Conservation (phyloP, 2,797 vertebrate species). For the Gadopsis marmoratus region DNA sequence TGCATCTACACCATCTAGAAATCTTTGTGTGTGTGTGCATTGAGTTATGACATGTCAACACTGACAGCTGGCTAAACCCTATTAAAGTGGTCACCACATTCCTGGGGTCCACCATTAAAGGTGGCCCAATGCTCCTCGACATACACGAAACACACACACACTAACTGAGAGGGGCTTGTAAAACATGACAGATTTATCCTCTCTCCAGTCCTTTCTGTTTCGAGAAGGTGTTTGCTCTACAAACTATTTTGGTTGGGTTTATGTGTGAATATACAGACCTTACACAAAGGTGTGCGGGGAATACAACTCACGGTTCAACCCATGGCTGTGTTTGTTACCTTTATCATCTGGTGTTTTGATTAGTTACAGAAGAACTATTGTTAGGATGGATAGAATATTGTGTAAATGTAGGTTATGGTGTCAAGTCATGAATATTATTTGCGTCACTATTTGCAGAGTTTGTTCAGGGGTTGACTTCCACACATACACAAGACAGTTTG, state of each 20-base stretch:
- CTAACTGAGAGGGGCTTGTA: conserved; percentile 43
- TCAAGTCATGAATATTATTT: conserved; percentile 23
- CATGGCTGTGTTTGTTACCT: conserved; percentile 11
- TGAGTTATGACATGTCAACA: conserved; percentile 78
- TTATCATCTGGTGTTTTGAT: conserved; percentile 24
- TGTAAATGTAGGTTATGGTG: neutral
- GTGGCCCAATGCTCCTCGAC: conserved; percentile 61
- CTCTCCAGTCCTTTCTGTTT: conserved; percentile 32
- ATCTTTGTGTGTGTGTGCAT: conserved; percentile 2
- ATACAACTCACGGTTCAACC: conserved; percentile 13
- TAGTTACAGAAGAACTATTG: conserved; percentile 9
- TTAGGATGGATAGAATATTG: neutral
- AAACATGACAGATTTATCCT: conserved; percentile 67
- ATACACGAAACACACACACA: conserved; percentile 18
- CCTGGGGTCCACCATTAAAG: conserved; percentile 73
- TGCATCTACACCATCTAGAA: conserved; percentile 6
- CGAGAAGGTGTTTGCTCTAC: conserved; percentile 42
- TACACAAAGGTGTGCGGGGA: conserved; percentile 21
- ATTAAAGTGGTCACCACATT: conserved; percentile 80
- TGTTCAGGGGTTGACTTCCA: neutral
- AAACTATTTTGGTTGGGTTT: conserved; percentile 40
- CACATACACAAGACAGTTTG: neutral
- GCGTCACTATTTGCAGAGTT: neutral
- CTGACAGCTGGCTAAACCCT: conserved; percentile 82
- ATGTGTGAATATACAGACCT: conserved; percentile 28